These are phyloP conservation scores for Butorides virescens DNA, from an alignment of 2,113 vertebrate genomes.

Conservation along the genomic window DNA sequence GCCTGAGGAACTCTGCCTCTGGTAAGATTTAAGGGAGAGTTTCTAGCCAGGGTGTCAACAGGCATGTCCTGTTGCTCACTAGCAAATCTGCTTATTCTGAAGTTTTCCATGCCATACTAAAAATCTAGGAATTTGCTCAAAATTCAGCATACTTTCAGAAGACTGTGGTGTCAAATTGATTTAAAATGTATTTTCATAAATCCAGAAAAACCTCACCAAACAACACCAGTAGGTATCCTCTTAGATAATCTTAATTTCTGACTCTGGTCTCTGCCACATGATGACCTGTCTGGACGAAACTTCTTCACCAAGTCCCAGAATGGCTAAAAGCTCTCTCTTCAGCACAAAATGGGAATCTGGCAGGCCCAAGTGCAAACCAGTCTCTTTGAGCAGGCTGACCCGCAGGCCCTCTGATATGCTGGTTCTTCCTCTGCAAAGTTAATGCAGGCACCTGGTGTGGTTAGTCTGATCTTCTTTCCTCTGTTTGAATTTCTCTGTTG, in stretches of 20 bases:
- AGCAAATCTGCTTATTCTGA: background rate
- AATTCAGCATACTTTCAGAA: background rate
- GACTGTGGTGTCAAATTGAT: background rate
- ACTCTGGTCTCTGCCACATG: background rate
- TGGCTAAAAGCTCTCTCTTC: background rate
- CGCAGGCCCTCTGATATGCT: fast-evolving
- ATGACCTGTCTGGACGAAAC: background rate
- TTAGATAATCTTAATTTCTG: background rate
- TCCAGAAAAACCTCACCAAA: background rate
- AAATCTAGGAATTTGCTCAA: background rate
- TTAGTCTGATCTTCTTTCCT: background rate
- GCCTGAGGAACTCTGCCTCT: background rate
- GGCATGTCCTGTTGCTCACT: background rate
- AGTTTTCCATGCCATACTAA: background rate
- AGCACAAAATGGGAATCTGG: background rate
- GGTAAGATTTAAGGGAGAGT: background rate
- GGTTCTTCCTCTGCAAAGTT: background rate
- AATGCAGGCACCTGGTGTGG: background rate
- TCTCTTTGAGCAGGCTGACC: background rate
- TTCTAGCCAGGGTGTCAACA: background rate
- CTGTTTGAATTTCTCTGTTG: background rate
- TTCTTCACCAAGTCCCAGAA: background rate
- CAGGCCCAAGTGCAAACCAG: background rate
- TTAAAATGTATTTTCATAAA: background rate
- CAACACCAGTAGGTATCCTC: background rate